Base-by-base conservation (phyloP, 2,888 invertebrate genomes). In the Atethmia centrago region DNA sequence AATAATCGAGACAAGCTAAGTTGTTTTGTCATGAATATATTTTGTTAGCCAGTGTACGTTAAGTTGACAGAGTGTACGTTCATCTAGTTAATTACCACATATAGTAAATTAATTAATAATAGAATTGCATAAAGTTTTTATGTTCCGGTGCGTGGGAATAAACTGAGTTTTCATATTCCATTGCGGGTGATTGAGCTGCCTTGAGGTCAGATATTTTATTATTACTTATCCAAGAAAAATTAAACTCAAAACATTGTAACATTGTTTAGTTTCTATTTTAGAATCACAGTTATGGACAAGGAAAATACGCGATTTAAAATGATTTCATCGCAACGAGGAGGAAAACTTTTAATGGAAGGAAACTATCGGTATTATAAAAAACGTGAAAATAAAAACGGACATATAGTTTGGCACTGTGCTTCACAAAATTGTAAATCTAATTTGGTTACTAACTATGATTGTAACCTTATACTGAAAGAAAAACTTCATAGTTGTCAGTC, bases 351-450 rank as follows among this genome's bases (percentile, higher is more conserved):
- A 53, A 74, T 77, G 65, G 9, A 53, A 28, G 74, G 69, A 59
- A 74, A 74, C 68, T 69, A 74, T 40, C 59, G 65, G 45, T 77
- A 73, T 77, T 68, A 68, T 77, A 65, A 69, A 67, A 77, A 72
- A 58, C 72, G 76, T 63, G 58, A 64, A 73, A 77, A 77, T 68
- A 68, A 64, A 65, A 77, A 73, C 65, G 69, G 73, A 56, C 77
- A 77, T 36, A 67, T 51, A 67, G 63, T 64, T 36, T 76, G 56
- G 68, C 69, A 69, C 55, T 73, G 68, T 69, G 47, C 66, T 49
- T 65, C 58, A 66, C 36, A 71, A 71, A 71, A 73, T 68, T 68
- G 68, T 68, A 47, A 56, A 1, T 71, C 53, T 55, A 55, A 25
- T 70, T 49, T 49, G 63, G 63, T 64, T 55, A 55, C 53, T 55